Conservation (phyloP, 2,113 vertebrate species). For the Lasiurus borealis region DNA sequence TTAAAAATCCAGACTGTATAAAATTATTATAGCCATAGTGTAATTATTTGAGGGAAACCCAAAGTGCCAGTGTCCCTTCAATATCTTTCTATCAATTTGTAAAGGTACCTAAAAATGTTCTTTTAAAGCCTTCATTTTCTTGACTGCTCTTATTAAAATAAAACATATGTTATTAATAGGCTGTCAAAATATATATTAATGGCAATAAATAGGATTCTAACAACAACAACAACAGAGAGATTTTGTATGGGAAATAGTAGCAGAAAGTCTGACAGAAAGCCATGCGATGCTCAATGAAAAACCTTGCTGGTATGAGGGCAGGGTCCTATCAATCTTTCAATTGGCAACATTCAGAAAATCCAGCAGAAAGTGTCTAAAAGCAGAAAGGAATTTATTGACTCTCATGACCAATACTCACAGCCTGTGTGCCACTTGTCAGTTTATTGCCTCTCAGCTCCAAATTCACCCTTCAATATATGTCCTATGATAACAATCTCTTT, state of each 20-base stretch:
- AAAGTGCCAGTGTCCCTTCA: background rate
- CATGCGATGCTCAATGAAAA: background rate
- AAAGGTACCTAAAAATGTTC: background rate
- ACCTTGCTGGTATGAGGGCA: background rate
- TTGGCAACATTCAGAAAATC: conserved; percentile 23
- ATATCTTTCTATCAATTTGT: background rate
- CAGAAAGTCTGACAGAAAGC: background rate
- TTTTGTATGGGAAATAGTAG: background rate
- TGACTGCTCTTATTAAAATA: conserved; percentile 28
- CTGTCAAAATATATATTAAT: background rate
- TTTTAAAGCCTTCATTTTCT: conserved; percentile 10
- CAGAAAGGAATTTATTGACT: background rate
- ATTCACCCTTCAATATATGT: background rate
- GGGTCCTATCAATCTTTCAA: background rate
- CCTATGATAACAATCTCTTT: background rate
- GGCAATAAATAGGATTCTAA: background rate
- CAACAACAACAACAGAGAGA: background rate
- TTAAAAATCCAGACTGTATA: background rate
- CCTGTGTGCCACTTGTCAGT: background rate
- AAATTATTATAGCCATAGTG: background rate
- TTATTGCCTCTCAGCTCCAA: background rate
- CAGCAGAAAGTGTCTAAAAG: background rate
- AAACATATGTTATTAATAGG: background rate
- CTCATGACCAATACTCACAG: background rate
- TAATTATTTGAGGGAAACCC: background rate